Evolutionary conservation across 2,113 vertebrate species (phyloP).

Genomic region (Syngnathus floridae): DNA sequence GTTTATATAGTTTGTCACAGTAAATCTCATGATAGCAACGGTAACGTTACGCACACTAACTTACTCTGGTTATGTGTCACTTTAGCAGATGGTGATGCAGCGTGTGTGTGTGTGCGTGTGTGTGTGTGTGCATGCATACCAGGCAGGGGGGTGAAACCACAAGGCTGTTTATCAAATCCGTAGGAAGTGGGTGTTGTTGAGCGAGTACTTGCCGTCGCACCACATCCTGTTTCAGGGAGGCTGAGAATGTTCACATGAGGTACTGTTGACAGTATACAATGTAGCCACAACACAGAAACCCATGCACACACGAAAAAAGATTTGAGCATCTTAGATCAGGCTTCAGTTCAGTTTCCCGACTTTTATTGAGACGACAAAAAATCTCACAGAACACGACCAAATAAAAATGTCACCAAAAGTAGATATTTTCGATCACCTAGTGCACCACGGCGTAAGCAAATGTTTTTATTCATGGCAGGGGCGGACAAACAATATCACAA

Average conservation of each 20-base stretch:
- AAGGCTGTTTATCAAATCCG: constrained; percentile 66
- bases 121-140: constrained; percentile 35
- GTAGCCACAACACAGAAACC: background rate
- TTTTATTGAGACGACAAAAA: background rate
- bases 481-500: too few relatives aligned
- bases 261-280: constrained; percentile 36
- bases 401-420: background rate
- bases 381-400: background rate
- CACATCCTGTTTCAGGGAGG: constrained; percentile 65
- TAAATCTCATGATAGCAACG: constrained; percentile 41
- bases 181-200: constrained; percentile 70
- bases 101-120: background rate
- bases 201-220: constrained; percentile 53
- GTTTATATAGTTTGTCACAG: constrained; percentile 44
- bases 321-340: background rate
- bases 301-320: background rate
- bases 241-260: constrained; percentile 45
- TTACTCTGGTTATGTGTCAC: constrained; percentile 48
- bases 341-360: background rate
- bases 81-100: constrained; percentile 57
- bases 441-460: too few relatives aligned
- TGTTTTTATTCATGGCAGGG: too few relatives aligned
- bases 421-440: too few relatives aligned
- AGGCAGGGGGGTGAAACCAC: constrained; percentile 56
- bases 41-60: constrained; percentile 36